These are phyloP conservation scores for Styela plicata DNA, from an alignment of 23 tunicate species.

Conservation along the genomic window DNA sequence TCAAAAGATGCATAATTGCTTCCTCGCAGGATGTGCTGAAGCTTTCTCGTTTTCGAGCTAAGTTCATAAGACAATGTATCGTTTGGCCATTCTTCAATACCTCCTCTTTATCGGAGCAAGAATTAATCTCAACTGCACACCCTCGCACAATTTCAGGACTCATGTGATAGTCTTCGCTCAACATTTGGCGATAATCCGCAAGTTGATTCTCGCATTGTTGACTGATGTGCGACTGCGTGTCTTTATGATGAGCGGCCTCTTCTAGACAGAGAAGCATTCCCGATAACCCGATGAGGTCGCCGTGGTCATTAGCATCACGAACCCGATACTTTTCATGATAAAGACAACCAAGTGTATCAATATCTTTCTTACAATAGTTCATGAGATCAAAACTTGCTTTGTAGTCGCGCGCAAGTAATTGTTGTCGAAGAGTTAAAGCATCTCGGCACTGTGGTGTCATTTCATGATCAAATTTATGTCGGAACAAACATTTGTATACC, in stretches of 20 bases:
- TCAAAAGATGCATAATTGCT: conserved; percentile 41
- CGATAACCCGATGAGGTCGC: conserved; percentile 45
- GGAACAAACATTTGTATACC: conserved; percentile 69
- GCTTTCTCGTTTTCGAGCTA: conserved; percentile 24
- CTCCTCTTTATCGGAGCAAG: conserved; percentile 36
- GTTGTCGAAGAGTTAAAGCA: conserved; percentile 76
- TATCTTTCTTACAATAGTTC: conserved; percentile 41
- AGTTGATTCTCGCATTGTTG: conserved; percentile 49
- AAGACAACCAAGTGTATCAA: conserved; percentile 22
- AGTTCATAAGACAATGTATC: conserved; percentile 67
- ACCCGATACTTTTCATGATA: background rate
- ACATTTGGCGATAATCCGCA: conserved; percentile 45
- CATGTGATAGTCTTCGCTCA: conserved; percentile 72
- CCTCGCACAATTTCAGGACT: conserved; percentile 64
- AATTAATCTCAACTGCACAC: conserved; percentile 42
- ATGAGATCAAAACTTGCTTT: conserved; percentile 60
- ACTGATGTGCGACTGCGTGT: background rate
- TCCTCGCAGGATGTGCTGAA: background rate
- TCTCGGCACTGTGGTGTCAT: conserved; percentile 71
- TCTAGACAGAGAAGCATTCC: conserved; percentile 66
- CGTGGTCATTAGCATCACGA: conserved; percentile 23
- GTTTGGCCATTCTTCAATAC: conserved; percentile 55
- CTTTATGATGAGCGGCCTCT: conserved; percentile 8
- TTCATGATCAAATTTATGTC: conserved; percentile 69
- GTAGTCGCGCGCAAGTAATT: conserved; percentile 63